phyloP scores from a whole-genome alignment of 2,113 vertebrate species.

The Erythrolamprus reginae region DNA sequence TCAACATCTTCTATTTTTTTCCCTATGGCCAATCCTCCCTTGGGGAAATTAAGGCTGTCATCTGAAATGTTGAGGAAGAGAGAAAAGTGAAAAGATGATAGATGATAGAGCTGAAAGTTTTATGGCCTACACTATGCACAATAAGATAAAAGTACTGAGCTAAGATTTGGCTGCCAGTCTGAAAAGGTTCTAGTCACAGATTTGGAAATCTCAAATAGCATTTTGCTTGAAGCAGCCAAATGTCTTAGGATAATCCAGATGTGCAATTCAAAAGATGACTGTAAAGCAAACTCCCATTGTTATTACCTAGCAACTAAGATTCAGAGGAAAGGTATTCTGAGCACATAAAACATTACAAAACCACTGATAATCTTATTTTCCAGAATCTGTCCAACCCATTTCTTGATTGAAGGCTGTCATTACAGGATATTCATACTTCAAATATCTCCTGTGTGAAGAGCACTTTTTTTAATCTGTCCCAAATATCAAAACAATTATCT shows the following conservation, averaged over 20 bases:
- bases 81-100: background rate
- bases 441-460: background rate
- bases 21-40: background rate
- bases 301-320: background rate
- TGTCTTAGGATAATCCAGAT: background rate
- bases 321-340: background rate
- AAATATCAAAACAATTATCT: background rate
- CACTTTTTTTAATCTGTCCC: background rate
- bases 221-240: background rate
- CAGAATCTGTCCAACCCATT: background rate
- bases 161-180: background rate
- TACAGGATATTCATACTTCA: background rate
- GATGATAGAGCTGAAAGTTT: background rate
- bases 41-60: background rate
- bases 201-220: background rate
- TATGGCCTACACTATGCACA: background rate
- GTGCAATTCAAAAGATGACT: background rate
- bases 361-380: background rate
- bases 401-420: background rate
- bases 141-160: background rate
- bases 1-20: background rate
- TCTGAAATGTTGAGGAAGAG: background rate
- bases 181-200: background rate
- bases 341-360: background rate
- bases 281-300: background rate